These are phyloP conservation scores for Syngnathus scovelli DNA, from an alignment of 2,113 vertebrate species.

Conservation along the genomic window DNA sequence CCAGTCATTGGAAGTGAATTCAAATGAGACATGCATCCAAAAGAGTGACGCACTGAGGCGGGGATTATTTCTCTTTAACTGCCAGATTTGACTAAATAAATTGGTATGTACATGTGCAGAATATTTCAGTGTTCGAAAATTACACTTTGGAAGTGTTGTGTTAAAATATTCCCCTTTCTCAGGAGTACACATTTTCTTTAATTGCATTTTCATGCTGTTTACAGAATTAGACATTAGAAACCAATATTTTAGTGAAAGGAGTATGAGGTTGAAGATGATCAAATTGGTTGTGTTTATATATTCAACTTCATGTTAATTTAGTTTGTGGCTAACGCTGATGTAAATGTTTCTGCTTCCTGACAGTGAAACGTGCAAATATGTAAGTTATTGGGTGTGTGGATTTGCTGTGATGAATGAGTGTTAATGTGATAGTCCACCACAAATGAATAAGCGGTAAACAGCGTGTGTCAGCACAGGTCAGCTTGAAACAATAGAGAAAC, in stretches of 20 bases:
- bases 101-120: conserved; percentile 42
- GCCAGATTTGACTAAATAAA: conserved; percentile 41
- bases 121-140: conserved; percentile 42
- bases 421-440: conserved; percentile 49
- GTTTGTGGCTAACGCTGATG: conserved; percentile 14
- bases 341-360: conserved; percentile 10
- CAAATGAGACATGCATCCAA: conserved; percentile 48
- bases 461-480: conserved; percentile 56
- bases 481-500: conserved; percentile 44
- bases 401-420: conserved; percentile 57
- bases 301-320: conserved; percentile 24
- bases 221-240: conserved; percentile 31
- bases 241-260: conserved; percentile 16
- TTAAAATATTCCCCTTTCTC: conserved; percentile 37
- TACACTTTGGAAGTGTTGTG: conserved; percentile 21
- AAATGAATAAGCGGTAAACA: conserved; percentile 62
- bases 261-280: neutral
- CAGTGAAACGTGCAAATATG: conserved; percentile 16
- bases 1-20: conserved; percentile 55
- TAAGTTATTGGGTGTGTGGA: conserved; percentile 33
- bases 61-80: conserved; percentile 53
- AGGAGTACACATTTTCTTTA: conserved; percentile 16
- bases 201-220: conserved; percentile 20
- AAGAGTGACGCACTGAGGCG: conserved; percentile 29
- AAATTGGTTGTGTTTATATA: conserved; percentile 11